phyloP scores from a whole-genome alignment of 30 jellyfish, hydroid and myxozoan species.

The Cassiopea xamachana region DNA sequence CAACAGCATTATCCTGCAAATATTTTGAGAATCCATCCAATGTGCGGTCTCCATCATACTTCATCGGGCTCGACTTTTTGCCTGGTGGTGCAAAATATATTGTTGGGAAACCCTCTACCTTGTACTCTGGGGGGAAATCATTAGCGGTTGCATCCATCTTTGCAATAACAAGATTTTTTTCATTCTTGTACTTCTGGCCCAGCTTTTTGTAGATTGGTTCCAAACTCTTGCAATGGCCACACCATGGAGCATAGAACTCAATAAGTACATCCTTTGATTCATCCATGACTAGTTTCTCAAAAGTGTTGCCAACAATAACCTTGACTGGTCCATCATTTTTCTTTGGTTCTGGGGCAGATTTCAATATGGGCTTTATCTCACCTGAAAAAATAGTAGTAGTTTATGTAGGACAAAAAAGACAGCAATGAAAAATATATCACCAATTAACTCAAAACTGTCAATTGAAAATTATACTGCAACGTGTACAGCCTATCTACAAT shows the following conservation, averaged over 20 bases:
- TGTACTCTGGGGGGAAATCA: slow-evolving; percentile 88
- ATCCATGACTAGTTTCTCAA: slow-evolving; percentile 94
- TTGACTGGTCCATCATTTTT: slow-evolving; percentile 92
- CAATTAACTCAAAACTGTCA: background rate
- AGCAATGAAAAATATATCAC: background rate
- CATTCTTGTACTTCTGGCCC: slow-evolving; percentile 93
- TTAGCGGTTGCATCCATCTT: slow-evolving; percentile 97
- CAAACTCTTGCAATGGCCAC: slow-evolving; percentile 99
- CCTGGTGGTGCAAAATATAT: slow-evolving; percentile 97
- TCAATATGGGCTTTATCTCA: slow-evolving; percentile 81
- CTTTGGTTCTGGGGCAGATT: slow-evolving; percentile 93
- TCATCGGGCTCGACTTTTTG: slow-evolving; percentile 87
- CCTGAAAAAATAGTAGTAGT: slow-evolving; percentile 59
- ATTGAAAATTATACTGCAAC: too few relatives aligned
- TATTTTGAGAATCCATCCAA: slow-evolving; percentile 81
- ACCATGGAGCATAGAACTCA: slow-evolving; percentile 99
- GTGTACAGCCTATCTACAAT: too few relatives aligned
- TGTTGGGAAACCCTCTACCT: slow-evolving; percentile 98
- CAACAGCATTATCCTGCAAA: slow-evolving; percentile 81
- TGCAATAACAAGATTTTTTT: slow-evolving; percentile 90
- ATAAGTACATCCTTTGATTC: slow-evolving; percentile 93
- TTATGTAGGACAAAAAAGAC: background rate
- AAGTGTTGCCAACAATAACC: slow-evolving; percentile 95
- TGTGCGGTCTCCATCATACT: slow-evolving; percentile 91
- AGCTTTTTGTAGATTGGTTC: slow-evolving; percentile 89